Conservation (phyloP, 2,888 invertebrate genomes). For the Eustalomyia histrio region DNA sequence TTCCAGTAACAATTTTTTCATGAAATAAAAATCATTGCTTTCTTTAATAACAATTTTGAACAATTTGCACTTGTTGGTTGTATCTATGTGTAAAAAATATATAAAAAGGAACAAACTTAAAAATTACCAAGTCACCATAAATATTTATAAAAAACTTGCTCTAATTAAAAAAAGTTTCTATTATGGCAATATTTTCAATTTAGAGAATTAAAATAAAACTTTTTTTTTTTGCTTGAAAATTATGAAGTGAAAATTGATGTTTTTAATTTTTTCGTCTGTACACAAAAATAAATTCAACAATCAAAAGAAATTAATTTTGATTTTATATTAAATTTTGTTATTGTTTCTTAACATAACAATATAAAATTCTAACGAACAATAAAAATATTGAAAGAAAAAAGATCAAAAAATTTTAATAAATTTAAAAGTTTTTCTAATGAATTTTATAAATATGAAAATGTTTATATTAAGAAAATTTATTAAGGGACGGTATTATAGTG, state of each 20-base stretch:
- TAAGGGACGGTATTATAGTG: constrained; percentile 16
- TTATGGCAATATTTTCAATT: too few relatives aligned
- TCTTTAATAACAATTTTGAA: constrained; percentile 15
- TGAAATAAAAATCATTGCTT: constrained; percentile 23
- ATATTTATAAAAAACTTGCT: background rate
- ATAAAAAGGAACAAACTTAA: background rate
- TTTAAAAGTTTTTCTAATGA: constrained; percentile 16
- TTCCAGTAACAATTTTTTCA: background rate
- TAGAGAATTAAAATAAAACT: too few relatives aligned
- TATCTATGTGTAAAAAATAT: background rate
- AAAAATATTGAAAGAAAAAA: constrained; percentile 23
- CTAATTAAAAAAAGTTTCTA: too few relatives aligned
- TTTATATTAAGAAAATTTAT: constrained; percentile 17
- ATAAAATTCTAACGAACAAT: constrained; percentile 6
- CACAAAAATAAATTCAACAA: background rate
- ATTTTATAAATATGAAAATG: constrained; percentile 13
- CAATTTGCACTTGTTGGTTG: constrained; percentile 21
- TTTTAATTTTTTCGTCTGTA: background rate
- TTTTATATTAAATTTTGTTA: constrained; percentile 3
- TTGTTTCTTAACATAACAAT: constrained; percentile 6
- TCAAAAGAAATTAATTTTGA: constrained; percentile 2
- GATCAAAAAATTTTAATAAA: too few relatives aligned
- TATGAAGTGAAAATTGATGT: background rate
- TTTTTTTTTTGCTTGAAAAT: background rate
- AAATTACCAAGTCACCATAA: constrained; percentile 16